These are phyloP conservation scores for Aporrectodea caliginosa DNA, from an alignment of 1,140 invertebrate genomes.

Conservation along the genomic window DNA sequence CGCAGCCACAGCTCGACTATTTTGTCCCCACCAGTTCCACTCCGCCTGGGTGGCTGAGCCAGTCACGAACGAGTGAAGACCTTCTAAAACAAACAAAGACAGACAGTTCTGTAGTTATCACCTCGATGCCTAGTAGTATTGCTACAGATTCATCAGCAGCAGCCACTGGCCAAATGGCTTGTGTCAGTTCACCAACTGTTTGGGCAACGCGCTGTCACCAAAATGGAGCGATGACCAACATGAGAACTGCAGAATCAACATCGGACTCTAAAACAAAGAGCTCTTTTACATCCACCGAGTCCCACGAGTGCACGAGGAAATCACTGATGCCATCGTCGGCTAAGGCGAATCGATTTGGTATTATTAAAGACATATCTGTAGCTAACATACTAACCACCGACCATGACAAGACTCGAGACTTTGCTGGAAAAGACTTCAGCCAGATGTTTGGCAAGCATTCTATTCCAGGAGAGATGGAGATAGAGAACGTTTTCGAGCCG, in stretches of 20 bases:
- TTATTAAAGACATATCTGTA: constrained; percentile 48
- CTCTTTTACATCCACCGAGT: not conserved
- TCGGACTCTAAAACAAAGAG: not conserved
- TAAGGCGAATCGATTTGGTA: constrained; percentile 40
- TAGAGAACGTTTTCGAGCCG: constrained; percentile 21
- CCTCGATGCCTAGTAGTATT: not conserved
- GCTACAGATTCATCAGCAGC: not conserved
- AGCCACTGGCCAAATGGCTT: no score
- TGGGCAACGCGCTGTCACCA: not conserved
- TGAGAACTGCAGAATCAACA: not conserved
- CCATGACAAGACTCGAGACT: constrained; percentile 45
- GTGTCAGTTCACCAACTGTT: no score
- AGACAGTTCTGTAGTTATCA: not conserved
- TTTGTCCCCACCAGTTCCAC: not conserved
- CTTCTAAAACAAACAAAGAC: not conserved
- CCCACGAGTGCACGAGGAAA: not conserved
- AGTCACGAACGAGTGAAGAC: not conserved
- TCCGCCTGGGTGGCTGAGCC: not conserved
- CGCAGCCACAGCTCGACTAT: not conserved
- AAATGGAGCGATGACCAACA: not conserved
- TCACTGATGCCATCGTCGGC: not conserved
- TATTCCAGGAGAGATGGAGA: constrained; percentile 11
- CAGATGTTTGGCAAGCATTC: constrained; percentile 17
- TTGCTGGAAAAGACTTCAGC: constrained; percentile 32
- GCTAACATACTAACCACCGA: constrained; percentile 46